Percentiles rank a stretch among this genome's conserved stretches.
Conservation (phyloP, 2,113 vertebrate genomes). For the Nesoenas mayeri region DNA sequence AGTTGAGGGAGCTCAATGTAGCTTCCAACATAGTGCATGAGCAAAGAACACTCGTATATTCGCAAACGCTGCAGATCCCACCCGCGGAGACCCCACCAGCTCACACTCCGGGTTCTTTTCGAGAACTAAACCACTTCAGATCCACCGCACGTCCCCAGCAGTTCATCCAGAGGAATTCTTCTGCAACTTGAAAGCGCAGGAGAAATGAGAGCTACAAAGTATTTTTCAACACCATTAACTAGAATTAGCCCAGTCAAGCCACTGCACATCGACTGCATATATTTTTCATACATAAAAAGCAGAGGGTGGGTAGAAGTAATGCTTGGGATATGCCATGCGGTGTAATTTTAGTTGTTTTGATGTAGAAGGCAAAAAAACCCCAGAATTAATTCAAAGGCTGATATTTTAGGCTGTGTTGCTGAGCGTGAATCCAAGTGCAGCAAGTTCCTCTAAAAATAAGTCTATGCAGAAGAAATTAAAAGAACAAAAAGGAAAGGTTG, state of each 20-base stretch:
- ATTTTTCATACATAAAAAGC: not conserved
- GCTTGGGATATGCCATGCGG: not conserved
- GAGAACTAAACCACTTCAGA: not conserved
- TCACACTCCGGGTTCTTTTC: not conserved
- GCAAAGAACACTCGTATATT: not conserved
- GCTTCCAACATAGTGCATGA: not conserved
- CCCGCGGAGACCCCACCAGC: not conserved
- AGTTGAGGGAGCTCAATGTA: not conserved
- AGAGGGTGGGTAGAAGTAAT: slow-evolving; percentile 3
- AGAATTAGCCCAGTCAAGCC: not conserved
- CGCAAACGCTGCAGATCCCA: not conserved
- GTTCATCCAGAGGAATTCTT: not conserved
- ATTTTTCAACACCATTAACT: not conserved
- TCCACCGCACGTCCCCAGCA: not conserved
- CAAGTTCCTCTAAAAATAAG: slow-evolving; percentile 43
- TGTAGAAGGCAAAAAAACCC: not conserved
- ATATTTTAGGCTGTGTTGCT: slow-evolving; percentile 33
- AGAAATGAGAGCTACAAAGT: not conserved
- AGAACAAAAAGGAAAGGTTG: slow-evolving; percentile 52
- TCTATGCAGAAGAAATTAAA: slow-evolving; percentile 36
- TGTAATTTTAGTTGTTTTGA: slow-evolving; percentile 57
- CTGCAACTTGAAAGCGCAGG: not conserved
- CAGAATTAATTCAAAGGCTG: slow-evolving; percentile 32
- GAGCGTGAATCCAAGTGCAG: slow-evolving; percentile 6
- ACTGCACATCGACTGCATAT: not conserved